Percentiles rank a stretch among this genome's conserved stretches.
Conservation (phyloP, 2,113 vertebrate species). For the Synchiropus splendidus region DNA sequence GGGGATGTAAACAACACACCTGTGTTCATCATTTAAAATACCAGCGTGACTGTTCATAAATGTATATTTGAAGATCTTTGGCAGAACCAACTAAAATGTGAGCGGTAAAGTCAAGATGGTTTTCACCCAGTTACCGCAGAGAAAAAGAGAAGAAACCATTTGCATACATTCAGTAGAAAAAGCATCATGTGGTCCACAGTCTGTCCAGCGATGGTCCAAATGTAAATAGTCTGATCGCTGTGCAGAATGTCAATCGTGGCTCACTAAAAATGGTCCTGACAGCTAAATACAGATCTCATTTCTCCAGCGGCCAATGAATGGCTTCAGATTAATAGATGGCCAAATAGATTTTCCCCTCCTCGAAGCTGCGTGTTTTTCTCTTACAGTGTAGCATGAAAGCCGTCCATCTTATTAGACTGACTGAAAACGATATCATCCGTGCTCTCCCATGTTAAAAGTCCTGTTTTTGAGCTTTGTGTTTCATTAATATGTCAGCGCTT, state of each 20-base stretch:
- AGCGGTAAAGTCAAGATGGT: no score
- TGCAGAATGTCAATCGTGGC: constrained; percentile 67
- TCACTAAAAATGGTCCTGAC: constrained; percentile 65
- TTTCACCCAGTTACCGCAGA: no score
- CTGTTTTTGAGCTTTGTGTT: constrained; percentile 35
- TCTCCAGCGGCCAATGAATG: constrained; percentile 59
- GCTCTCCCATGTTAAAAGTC: constrained; percentile 20
- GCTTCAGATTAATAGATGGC: constrained; percentile 63
- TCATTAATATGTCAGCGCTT: constrained; percentile 42
- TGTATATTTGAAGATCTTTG: constrained; percentile 1
- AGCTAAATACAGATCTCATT: constrained; percentile 64
- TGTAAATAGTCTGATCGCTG: constrained; percentile 50
- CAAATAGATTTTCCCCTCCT: constrained; percentile 48
- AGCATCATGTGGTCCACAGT: constrained; percentile 30
- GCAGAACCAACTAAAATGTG: constrained; percentile 4
- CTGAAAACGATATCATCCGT: constrained; percentile 26
- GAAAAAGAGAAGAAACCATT: constrained; percentile 15
- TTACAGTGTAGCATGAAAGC: no score
- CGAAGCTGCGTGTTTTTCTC: no score
- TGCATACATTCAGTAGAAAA: constrained; percentile 53
- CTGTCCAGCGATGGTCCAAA: constrained; percentile 52
- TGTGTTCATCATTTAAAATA: constrained; percentile 38
- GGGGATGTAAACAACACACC: constrained; percentile 65
- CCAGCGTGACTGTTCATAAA: constrained; percentile 3
- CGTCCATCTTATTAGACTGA: constrained; percentile 8